Percentiles rank a stretch among this genome's conserved stretches.
Evolutionary conservation across 2,888 invertebrate species (phyloP).

Genomic region (Philonicus albiceps): DNA sequence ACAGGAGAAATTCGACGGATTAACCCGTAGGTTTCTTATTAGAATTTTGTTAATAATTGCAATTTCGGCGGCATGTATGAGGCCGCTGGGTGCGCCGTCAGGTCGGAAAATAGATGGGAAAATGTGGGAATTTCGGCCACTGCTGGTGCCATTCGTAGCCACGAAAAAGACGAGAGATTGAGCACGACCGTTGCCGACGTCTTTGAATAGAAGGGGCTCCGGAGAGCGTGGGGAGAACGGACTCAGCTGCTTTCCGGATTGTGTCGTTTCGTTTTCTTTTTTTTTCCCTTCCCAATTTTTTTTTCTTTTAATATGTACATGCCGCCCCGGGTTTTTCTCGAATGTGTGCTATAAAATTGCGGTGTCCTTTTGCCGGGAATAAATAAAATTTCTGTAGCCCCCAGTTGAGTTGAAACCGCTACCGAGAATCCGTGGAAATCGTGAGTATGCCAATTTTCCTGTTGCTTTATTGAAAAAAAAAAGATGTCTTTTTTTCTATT

Average conservation of each 20-base stretch:
- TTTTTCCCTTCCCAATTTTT: neutral
- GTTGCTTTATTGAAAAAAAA: neutral
- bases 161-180: neutral
- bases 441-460: neutral
- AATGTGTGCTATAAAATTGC: neutral
- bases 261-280: conserved; percentile 6
- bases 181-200: neutral
- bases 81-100: neutral
- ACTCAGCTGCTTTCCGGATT: conserved; percentile 38
- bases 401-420: neutral
- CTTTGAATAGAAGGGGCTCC: neutral
- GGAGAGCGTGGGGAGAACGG: neutral
- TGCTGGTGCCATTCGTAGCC: neutral
- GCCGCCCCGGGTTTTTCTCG: conserved; percentile 33
- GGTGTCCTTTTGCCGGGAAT: neutral
- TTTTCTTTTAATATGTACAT: conserved; percentile 4
- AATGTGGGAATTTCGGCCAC: neutral
- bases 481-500: too few species aligned
- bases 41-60: neutral
- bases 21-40: neutral
- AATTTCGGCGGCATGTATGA: neutral
- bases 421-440: neutral
- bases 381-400: neutral
- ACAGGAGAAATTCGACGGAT: neutral
- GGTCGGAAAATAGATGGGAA: neutral